Evolutionary conservation across 2,113 vertebrate genomes (phyloP).

Genomic region (Tragelaphus imberbis): DNA sequence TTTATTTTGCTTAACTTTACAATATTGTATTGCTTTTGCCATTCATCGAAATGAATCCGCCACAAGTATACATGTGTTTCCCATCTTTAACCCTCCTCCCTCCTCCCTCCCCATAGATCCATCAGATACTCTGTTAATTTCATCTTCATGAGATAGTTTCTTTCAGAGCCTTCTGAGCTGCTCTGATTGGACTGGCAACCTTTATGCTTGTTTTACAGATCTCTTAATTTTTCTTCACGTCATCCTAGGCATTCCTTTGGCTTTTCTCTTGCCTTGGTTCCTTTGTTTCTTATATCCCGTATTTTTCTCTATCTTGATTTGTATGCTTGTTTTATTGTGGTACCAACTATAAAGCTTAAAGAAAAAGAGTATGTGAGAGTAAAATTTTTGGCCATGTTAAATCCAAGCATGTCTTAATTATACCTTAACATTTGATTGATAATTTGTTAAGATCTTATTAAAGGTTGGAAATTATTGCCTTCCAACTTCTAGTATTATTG

Average conservation of each 20-base stretch:
- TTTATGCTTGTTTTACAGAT: background rate
- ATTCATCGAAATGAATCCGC: no score
- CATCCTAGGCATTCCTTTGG: background rate
- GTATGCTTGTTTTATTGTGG: background rate
- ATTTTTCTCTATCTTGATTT: conserved; percentile 3
- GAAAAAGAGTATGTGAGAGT: background rate
- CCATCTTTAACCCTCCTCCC: no score
- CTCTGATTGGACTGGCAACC: background rate
- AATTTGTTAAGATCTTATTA: background rate
- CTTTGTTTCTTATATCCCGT: background rate
- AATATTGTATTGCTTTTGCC: no score
- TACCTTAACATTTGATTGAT: background rate
- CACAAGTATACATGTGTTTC: no score
- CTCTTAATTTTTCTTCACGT: background rate
- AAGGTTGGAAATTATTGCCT: background rate
- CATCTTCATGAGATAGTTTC: background rate
- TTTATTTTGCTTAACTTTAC: no score
- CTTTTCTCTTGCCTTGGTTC: background rate
- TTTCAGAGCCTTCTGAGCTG: background rate
- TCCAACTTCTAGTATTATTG: background rate
- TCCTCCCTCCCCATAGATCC: background rate
- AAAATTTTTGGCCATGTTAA: background rate
- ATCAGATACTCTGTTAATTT: background rate
- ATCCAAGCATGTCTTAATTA: background rate
- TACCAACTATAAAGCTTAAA: background rate